Conservation (phyloP, 2,113 vertebrate genomes). For the Lepisosteus osseus region DNA sequence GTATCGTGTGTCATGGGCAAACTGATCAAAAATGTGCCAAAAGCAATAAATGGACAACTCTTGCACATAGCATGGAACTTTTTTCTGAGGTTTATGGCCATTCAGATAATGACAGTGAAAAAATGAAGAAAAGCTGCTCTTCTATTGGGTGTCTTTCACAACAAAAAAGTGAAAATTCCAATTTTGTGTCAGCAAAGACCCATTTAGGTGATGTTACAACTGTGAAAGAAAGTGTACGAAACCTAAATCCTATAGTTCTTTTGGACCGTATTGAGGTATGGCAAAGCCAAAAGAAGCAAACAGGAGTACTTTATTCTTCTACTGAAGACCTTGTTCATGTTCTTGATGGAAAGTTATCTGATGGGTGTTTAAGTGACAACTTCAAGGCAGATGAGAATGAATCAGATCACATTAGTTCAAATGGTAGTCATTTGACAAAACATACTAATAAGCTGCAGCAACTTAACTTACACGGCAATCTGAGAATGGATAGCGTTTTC, state of each 20-base stretch:
- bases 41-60: neutral
- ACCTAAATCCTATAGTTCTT: slow-evolving; percentile 1
- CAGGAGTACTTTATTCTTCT: neutral
- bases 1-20: no score
- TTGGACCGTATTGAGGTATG: neutral
- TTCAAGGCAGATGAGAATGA: no score
- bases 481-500: no score
- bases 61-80: slow-evolving; percentile 1
- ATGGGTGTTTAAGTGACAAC: no score
- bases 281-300: neutral
- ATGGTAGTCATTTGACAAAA: no score
- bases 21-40: neutral
- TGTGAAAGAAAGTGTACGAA: slow-evolving; percentile 37
- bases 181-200: slow-evolving; percentile 34
- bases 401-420: no score
- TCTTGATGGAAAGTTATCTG: no score
- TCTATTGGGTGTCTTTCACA: neutral
- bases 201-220: slow-evolving; percentile 31
- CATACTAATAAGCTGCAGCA: no score
- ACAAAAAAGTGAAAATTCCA: slow-evolving; percentile 14
- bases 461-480: no score
- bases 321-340: neutral
- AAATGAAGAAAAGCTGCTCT: neutral
- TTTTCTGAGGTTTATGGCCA: neutral
- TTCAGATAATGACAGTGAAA: neutral